Evolutionary conservation across 1,140 invertebrate genomes (phyloP).

Genomic region (Charaxes varanes): DNA sequence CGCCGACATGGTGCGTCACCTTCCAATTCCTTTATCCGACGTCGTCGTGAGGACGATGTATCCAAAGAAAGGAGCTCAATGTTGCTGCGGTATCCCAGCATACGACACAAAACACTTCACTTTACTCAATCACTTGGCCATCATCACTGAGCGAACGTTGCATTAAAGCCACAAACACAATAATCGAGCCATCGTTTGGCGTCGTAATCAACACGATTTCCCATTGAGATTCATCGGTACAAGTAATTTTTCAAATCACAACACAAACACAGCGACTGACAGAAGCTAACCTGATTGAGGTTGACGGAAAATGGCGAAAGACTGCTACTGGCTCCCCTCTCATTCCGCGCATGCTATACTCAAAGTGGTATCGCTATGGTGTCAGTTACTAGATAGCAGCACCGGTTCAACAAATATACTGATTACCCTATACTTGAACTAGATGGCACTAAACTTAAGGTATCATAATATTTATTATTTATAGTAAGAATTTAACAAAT

Average conservation of each 20-base stretch:
- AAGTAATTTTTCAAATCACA: slow-evolving; percentile 69
- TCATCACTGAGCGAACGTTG: slow-evolving; percentile 61
- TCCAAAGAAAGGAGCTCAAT: slow-evolving; percentile 68
- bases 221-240: slow-evolving; percentile 70
- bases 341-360: slow-evolving; percentile 38
- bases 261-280: slow-evolving; percentile 69
- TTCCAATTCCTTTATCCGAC: slow-evolving; percentile 49
- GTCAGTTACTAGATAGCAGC: slow-evolving; percentile 33
- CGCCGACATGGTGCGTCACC: slow-evolving; percentile 64
- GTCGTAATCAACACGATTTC: slow-evolving; percentile 65
- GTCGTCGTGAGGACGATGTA: slow-evolving; percentile 64
- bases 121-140: slow-evolving; percentile 65
- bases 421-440: background rate
- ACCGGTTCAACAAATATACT: too few species aligned
- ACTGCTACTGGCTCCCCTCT: slow-evolving; percentile 46
- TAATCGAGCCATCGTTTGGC: slow-evolving; percentile 65
- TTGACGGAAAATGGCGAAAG: slow-evolving; percentile 70
- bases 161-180: slow-evolving; percentile 69
- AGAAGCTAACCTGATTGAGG: slow-evolving; percentile 68
- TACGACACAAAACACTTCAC: slow-evolving; percentile 69
- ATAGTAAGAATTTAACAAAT: too few species aligned
- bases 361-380: background rate
- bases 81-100: slow-evolving; percentile 65
- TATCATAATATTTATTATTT: too few species aligned
- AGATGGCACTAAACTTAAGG: slow-evolving; percentile 37